These are phyloP conservation scores for Phyllostomus discolor DNA, from an alignment of 2,113 vertebrate genomes.

Conservation along the genomic window DNA sequence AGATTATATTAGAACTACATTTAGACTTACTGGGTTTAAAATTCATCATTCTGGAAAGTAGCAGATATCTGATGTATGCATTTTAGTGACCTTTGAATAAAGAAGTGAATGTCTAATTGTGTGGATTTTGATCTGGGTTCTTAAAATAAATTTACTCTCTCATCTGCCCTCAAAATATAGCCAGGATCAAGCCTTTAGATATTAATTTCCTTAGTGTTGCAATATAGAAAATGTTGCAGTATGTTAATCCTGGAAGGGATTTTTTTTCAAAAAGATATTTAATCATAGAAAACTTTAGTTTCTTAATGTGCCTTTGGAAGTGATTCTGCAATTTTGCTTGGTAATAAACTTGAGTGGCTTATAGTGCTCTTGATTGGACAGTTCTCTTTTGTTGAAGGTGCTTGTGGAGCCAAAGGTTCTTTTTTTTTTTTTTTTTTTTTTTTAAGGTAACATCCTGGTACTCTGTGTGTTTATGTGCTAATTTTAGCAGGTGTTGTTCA, in stretches of 20 bases:
- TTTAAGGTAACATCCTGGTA: not conserved
- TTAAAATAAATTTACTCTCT: slow-evolving; percentile 42
- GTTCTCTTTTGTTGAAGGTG: not conserved
- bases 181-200: not conserved
- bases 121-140: slow-evolving; percentile 16
- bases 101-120: slow-evolving; percentile 39
- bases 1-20: slow-evolving; percentile 69
- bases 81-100: slow-evolving; percentile 69
- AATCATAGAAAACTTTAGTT: slow-evolving; percentile 43
- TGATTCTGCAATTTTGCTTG: slow-evolving; percentile 37
- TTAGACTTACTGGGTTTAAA: slow-evolving; percentile 58
- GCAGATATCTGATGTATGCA: slow-evolving; percentile 31
- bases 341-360: slow-evolving; percentile 3
- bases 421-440: not conserved
- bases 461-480: not conserved
- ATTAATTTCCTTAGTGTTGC: slow-evolving; percentile 26
- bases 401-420: not conserved
- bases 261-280: slow-evolving; percentile 26
- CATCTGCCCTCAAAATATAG: not conserved
- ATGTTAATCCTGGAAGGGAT: slow-evolving; percentile 25
- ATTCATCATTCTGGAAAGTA: slow-evolving; percentile 69
- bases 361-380: slow-evolving; percentile 2
- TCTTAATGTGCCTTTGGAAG: slow-evolving; percentile 34
- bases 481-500: slow-evolving; percentile 18
- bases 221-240: slow-evolving; percentile 2